These are phyloP conservation scores for Arothron firmamentum DNA, from an alignment of 2,113 vertebrate species.

Conservation along the genomic window DNA sequence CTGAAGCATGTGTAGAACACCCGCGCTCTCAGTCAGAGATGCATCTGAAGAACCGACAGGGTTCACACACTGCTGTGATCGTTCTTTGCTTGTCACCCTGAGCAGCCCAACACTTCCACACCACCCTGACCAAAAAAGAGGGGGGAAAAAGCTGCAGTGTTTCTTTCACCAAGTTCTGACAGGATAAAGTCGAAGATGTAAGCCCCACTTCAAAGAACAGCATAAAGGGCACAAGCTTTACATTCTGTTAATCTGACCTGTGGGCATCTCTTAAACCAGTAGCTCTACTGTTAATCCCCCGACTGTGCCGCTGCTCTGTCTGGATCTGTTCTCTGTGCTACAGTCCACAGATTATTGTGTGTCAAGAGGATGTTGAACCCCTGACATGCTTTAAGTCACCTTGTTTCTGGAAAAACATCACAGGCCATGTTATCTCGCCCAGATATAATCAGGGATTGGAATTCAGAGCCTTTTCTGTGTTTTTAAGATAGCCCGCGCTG, in stretches of 20 bases:
- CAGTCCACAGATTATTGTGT: constrained; percentile 24
- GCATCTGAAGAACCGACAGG: no score
- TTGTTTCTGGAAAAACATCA: constrained; percentile 39
- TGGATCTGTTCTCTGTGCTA: constrained; percentile 5
- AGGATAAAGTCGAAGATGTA: constrained; percentile 49
- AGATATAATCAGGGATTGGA: constrained; percentile 23
- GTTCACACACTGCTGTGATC: constrained; percentile 15
- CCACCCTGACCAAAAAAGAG: neutral
- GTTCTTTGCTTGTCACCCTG: constrained; percentile 12
- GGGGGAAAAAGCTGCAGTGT: constrained; percentile 4
- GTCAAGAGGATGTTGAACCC: constrained; percentile 29
- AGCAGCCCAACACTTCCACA: constrained; percentile 18
- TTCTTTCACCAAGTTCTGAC: constrained; percentile 26
- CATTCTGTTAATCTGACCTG: constrained; percentile 64
- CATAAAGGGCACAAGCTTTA: constrained; percentile 47
- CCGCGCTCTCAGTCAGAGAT: no score
- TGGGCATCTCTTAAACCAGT: constrained; percentile 55
- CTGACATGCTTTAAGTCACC: constrained; percentile 20
- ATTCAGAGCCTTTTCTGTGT: constrained; percentile 1
- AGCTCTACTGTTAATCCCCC: constrained; percentile 58
- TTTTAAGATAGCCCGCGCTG: constrained; percentile 13
- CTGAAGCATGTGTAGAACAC: no score
- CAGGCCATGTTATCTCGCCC: constrained; percentile 6
- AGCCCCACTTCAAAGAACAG: constrained; percentile 57
- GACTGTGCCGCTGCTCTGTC: constrained; percentile 31